These are phyloP conservation scores for Nyctibius bracteatus DNA, from an alignment of 2,113 vertebrate genomes.

Conservation along the genomic window DNA sequence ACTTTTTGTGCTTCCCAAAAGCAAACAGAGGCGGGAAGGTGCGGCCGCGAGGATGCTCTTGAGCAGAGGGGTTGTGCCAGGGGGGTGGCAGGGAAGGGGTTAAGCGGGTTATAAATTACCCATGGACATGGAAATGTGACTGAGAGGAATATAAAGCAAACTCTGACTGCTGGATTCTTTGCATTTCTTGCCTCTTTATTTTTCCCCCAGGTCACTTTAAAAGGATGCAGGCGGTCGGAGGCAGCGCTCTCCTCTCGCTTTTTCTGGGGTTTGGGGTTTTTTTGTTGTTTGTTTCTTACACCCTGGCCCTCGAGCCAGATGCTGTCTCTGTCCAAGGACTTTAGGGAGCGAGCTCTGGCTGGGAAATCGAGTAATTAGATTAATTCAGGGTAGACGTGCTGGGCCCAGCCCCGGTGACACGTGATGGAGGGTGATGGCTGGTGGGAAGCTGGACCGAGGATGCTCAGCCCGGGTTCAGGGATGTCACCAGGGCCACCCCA, in stretches of 20 bases:
- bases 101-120: slow-evolving; percentile 58
- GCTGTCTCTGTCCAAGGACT: slow-evolving; percentile 31
- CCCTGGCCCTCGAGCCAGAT: slow-evolving; percentile 43
- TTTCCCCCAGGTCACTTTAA: slow-evolving; percentile 66
- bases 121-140: slow-evolving; percentile 45
- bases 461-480: neutral
- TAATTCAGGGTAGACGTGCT: neutral
- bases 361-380: slow-evolving; percentile 19
- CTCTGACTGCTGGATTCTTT: slow-evolving; percentile 61
- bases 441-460: neutral
- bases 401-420: neutral
- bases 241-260: slow-evolving; percentile 14
- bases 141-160: slow-evolving; percentile 55
- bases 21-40: slow-evolving; percentile 23
- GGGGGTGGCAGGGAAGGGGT: slow-evolving; percentile 23
- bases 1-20: neutral
- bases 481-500: neutral
- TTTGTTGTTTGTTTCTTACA: slow-evolving; percentile 23
- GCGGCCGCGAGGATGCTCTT: neutral
- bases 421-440: neutral
- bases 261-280: neutral
- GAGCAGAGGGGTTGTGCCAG: neutral
- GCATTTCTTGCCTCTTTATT: slow-evolving; percentile 69
- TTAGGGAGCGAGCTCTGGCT: slow-evolving; percentile 31
- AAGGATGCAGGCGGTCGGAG: slow-evolving; percentile 55